These are phyloP conservation scores for Zaprionus inermis DNA, from an alignment of 1,140 invertebrate genomes.

Conservation along the genomic window DNA sequence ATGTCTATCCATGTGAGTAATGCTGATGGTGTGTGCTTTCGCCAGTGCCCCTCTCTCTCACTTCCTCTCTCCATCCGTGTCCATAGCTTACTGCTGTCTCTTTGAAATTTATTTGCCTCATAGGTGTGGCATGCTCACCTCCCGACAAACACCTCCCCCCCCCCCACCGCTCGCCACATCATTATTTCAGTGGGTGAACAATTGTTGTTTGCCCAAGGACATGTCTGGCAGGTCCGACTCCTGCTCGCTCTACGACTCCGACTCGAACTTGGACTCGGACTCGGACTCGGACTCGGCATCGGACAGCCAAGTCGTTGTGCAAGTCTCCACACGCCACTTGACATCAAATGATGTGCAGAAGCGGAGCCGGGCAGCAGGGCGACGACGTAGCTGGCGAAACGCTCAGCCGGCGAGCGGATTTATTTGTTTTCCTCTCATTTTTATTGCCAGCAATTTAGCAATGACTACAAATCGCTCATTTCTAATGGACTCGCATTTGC, in stretches of 20 bases:
- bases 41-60: not conserved
- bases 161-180: not conserved
- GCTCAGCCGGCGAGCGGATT: constrained; percentile 2
- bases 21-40: constrained; percentile 1
- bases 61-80: not conserved
- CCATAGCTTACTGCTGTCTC: constrained; percentile 4
- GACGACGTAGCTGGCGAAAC: not conserved
- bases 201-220: constrained; percentile 19
- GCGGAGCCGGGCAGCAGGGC: not conserved
- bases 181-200: constrained; percentile 3
- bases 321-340: constrained; percentile 1
- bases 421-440: constrained; percentile 5
- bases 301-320: constrained; percentile 10
- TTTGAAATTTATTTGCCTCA: constrained; percentile 5
- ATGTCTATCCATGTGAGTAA: constrained; percentile 5
- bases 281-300: not conserved
- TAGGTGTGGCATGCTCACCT: constrained; percentile 3
- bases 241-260: not conserved
- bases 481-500: constrained; percentile 4
- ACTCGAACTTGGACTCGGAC: no score
- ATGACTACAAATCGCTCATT: constrained; percentile 5
- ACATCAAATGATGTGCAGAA: constrained; percentile 11
- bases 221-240: constrained; percentile 1
- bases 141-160: not conserved
- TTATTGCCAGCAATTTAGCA: constrained; percentile 5